Evolutionary conservation across 2,113 vertebrate species (phyloP).

Genomic region (Grammomys surdaster): DNA sequence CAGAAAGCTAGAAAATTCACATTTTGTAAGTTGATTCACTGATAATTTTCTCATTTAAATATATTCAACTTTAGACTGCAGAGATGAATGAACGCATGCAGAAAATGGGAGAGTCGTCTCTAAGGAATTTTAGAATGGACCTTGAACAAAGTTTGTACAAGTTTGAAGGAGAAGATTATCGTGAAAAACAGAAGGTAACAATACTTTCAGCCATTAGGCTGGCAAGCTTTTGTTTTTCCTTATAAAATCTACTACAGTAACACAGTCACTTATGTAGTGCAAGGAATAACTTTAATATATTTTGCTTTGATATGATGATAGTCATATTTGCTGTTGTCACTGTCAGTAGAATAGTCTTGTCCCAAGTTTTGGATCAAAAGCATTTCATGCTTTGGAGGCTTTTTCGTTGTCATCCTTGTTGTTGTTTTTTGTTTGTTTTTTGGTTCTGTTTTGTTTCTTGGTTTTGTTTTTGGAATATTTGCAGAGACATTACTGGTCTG

Average conservation of each 20-base stretch:
- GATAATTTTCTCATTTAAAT: slow-evolving; percentile 65
- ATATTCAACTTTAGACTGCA: slow-evolving; percentile 87
- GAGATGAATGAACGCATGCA: slow-evolving; percentile 94
- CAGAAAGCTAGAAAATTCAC: slow-evolving; percentile 5
- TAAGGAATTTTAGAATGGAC: slow-evolving; percentile 94
- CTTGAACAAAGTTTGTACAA: slow-evolving; percentile 94
- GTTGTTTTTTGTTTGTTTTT: too few relatives aligned
- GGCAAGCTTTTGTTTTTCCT: slow-evolving; percentile 42
- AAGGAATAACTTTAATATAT: slow-evolving; percentile 5
- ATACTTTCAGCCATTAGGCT: neutral
- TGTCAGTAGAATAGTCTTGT: neutral
- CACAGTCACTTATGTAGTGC: neutral
- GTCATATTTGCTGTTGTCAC: neutral
- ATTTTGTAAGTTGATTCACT: slow-evolving; percentile 27
- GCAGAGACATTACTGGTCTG: neutral
- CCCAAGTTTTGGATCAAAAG: neutral
- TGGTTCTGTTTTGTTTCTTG: too few relatives aligned
- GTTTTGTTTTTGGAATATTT: neutral
- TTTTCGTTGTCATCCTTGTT: neutral
- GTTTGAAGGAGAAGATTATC: slow-evolving; percentile 95
- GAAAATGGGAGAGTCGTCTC: slow-evolving; percentile 93
- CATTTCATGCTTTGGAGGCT: neutral
- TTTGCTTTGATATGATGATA: neutral
- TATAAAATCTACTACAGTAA: slow-evolving; percentile 15
- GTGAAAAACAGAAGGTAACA: slow-evolving; percentile 94